A percentile compares a stretch with the other conserved stretches of the same genome.
phyloP scores from a whole-genome alignment of 2,888 invertebrate genomes.

The Scaptomyza cyrtandrae region DNA sequence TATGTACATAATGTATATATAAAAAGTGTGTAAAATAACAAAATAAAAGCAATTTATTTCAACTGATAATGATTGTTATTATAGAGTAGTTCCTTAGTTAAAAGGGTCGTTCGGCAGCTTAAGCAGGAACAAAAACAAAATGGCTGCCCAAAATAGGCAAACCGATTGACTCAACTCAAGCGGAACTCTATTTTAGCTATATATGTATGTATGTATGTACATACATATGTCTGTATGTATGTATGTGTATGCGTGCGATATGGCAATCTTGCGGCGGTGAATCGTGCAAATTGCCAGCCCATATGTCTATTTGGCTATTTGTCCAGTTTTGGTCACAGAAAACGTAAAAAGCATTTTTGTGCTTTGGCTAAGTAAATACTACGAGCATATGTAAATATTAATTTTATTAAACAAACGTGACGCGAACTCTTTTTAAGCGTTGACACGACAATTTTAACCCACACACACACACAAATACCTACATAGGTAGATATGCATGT shows the following conservation, averaged over 20 bases:
- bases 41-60: too few species aligned
- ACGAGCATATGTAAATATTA: constrained; percentile 78
- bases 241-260: constrained; percentile 26
- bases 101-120: background rate
- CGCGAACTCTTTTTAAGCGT: constrained; percentile 54
- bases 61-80: too few species aligned
- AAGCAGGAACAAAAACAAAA: constrained; percentile 18
- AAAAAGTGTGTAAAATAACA: too few species aligned
- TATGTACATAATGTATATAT: too few species aligned
- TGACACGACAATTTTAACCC: constrained; percentile 59
- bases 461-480: constrained; percentile 18
- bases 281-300: constrained; percentile 71
- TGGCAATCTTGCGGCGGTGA: constrained; percentile 27
- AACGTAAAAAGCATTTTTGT: constrained; percentile 26
- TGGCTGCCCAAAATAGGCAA: constrained; percentile 20
- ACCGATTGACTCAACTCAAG: constrained; percentile 8
- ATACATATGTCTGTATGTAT: constrained; percentile 3
- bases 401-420: constrained; percentile 78
- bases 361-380: constrained; percentile 54
- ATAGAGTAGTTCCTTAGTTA: too few species aligned
- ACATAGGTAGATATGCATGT: background rate
- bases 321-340: constrained; percentile 66
- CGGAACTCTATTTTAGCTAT: background rate
- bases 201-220: constrained; percentile 2
- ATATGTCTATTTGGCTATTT: constrained; percentile 63